These are phyloP conservation scores for Aulostomus chinensis DNA, from an alignment of 2,797 vertebrate species.

Conservation along the genomic window DNA sequence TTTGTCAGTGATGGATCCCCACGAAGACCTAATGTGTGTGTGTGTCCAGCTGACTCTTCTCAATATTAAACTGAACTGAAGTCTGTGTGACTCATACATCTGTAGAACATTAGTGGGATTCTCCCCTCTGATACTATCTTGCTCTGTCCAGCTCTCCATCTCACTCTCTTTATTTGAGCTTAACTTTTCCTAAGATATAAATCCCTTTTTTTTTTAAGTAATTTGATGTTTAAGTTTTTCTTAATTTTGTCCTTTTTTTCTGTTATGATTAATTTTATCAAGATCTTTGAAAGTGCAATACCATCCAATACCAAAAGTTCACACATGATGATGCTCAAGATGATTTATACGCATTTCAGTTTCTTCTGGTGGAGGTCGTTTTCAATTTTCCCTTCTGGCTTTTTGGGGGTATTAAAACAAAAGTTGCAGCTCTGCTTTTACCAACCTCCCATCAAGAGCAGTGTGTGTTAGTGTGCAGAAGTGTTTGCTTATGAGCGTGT, in stretches of 20 bases:
- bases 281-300: too few relatives aligned
- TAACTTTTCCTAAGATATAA: too few relatives aligned
- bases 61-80: constrained; percentile 9
- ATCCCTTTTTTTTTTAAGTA: too few relatives aligned
- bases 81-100: constrained; percentile 38
- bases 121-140: constrained; percentile 34
- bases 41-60: neutral
- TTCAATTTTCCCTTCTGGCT: constrained; percentile 20
- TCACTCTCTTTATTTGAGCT: neutral
- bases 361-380: constrained; percentile 10
- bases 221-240: too few relatives aligned
- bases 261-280: too few relatives aligned
- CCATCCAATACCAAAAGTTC: too few relatives aligned
- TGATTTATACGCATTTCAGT: neutral
- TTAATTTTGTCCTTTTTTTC: too few relatives aligned
- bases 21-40: too few relatives aligned
- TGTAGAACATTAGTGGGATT: constrained; percentile 61
- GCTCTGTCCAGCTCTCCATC: constrained; percentile 10
- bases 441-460: constrained; percentile 19
- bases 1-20: too few relatives aligned
- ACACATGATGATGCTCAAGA: too few relatives aligned
- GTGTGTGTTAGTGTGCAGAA: constrained; percentile 1
- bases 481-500: too few relatives aligned
- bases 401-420: neutral
- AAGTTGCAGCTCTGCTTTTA: constrained; percentile 9